Base-by-base conservation (phyloP, 2,113 vertebrate genomes). In the Colius striatus region DNA sequence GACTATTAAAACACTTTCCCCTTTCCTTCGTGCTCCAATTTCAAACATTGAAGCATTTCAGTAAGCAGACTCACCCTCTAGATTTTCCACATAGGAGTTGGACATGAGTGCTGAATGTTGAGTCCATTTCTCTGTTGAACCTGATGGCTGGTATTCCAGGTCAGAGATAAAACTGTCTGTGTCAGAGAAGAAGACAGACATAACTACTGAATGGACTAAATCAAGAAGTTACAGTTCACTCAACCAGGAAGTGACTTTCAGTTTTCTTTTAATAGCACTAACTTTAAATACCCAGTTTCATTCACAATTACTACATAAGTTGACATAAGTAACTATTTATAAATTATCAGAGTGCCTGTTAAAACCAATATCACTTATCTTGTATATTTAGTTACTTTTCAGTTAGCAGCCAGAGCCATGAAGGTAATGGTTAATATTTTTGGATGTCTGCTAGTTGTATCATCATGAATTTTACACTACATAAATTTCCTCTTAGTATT, bases 171-270 rank as follows among this genome's bases (percentile, higher is more conserved):
- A 98, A 94, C 97, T 98, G 97, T 98, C 98, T 98, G 98, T 98
- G 97, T 98, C 98, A 98, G 97, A 98, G 97, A 98, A 98, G 98
- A 98, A 98, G 98, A 98, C 85, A 98, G 98, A 98, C 85, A 98
- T 98, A 97, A 98, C 98, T 98, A 98, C 98, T 97, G 96, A 97
- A 97, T 97, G 97, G 97, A 98, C 97, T 97, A 96, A 97, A 98
- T 97, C 97, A 98, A 97, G 94, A 94, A 89, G 93, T 97, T 93
- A 97, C 96, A 98, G 92, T 97, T 96, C 97, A 97, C 93, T 94
- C 93, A 95, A 92, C 92, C 88, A 92, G 96, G 95, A 96, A 95
- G 93, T 96, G 96, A 95, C 76, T 95, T 93, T 62, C 72, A 86
- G 58, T 95, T 94, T 84, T 93, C 79, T 95, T 82, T 87, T 71